Conservation (phyloP, 2,888 invertebrate genomes). For the Acleris laterana region DNA sequence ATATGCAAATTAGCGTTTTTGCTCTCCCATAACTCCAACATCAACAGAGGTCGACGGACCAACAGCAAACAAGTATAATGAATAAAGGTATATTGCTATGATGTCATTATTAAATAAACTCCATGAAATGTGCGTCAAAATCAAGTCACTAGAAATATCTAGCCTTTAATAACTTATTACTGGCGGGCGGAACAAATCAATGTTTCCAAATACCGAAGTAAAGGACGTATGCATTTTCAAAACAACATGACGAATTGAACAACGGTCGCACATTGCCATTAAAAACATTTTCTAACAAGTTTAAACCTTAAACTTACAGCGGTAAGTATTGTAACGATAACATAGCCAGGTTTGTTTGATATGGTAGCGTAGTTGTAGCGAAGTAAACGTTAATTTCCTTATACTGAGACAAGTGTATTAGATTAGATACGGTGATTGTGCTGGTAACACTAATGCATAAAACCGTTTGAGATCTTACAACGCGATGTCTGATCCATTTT, state of each 20-base stretch:
- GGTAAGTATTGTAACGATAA: conserved; percentile 2
- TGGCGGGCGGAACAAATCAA: conserved; percentile 20
- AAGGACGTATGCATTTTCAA: conserved; percentile 32
- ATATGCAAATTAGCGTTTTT: too few relatives aligned
- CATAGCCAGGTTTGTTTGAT: background rate
- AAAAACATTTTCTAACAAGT: background rate
- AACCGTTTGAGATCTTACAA: background rate
- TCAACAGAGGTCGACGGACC: too few relatives aligned
- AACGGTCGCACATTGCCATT: background rate
- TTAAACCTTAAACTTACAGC: conserved; percentile 12
- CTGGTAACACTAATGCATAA: background rate
- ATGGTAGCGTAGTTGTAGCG: conserved; percentile 17
- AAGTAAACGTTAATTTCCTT: conserved; percentile 36
- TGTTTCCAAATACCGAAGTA: conserved; percentile 30
- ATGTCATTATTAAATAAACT: too few relatives aligned
- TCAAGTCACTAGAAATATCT: too few relatives aligned
- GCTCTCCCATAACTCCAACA: too few relatives aligned
- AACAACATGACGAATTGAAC: conserved; percentile 21
- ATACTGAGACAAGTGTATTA: conserved; percentile 12
- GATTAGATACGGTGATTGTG: conserved; percentile 24
- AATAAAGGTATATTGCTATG: too few relatives aligned
- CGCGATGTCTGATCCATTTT: too few relatives aligned
- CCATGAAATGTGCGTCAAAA: too few relatives aligned
- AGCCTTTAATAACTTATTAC: background rate
- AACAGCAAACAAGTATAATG: too few relatives aligned